Evolutionary conservation across 2,888 invertebrate genomes (phyloP), one percentile per base, ranked within the genome.

Genomic region (Dynastes grantii): DNA sequence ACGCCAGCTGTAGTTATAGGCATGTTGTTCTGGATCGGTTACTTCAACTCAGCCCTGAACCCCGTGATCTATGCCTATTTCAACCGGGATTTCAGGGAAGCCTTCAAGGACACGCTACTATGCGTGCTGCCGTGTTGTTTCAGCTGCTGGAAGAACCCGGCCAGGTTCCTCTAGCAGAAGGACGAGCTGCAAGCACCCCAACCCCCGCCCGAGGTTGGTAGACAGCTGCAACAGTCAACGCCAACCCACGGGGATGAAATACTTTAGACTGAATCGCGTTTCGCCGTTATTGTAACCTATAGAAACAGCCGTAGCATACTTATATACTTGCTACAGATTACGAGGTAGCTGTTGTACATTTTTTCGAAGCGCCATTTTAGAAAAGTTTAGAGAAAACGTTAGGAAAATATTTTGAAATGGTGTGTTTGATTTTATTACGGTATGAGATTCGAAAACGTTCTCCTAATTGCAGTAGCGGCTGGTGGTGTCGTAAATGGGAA

Each of bases 31-130:
- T 98, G 98, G 98, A 96, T 98, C 85, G 98, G 99, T 80, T 99
- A 99, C 90, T 96, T 97, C 90, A 98, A 98, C 90, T 97, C 97
- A 13, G 96, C 97, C 75, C 91, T 98, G 78, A 98, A 98, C 89
- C 98, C 98, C 0, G 91, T 98, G 82, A 97, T 98, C 85, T 98
- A 97, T 90, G 98, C 98, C 81, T 97, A 97, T 89, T 98, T 97
- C 90, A 98, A 98, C 89, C 92, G 97, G 63, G 98, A 99, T 89
- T 98, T 99, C 89, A 93, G 98, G 88, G 96, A 97, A 89, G 98
- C 98, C 80, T 98, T 98, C 90, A 96, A 96, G 89, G 96, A 96
- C 88, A 97, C 97, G 55, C 91, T 97, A 81, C 93, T 95, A 89
- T 95, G 95, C 87, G 94, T 95, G 32, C 91, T 97, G 86, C 98